Evolutionary conservation across 2,113 vertebrate species (phyloP).

Genomic region (Pterophyllum scalare): DNA sequence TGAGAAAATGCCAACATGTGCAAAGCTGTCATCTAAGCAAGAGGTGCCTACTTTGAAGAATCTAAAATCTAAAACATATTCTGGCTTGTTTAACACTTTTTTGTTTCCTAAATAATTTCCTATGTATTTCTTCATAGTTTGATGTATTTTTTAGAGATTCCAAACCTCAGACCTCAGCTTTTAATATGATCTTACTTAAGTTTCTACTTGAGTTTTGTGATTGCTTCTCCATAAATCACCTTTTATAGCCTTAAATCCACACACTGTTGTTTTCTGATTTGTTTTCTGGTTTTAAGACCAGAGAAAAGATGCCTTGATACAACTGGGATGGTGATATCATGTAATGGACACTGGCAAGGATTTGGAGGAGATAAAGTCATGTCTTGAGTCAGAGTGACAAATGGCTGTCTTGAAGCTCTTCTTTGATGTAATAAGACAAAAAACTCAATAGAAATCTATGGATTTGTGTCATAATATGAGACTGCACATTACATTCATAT

Average conservation of each 20-base stretch:
- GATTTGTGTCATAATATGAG: background rate
- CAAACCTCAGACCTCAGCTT: background rate
- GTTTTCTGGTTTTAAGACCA: background rate
- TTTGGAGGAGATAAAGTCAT: background rate
- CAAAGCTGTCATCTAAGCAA: too few relatives aligned
- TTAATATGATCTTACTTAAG: background rate
- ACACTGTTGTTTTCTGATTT: too few relatives aligned
- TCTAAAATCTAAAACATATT: too few relatives aligned
- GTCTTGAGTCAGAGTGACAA: background rate
- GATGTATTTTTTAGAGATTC: too few relatives aligned
- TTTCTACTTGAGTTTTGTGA: background rate
- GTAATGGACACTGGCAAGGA: background rate
- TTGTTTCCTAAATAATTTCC: too few relatives aligned
- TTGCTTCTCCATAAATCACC: too few relatives aligned
- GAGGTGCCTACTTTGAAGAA: too few relatives aligned
- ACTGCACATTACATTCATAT: background rate
- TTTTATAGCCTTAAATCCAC: too few relatives aligned
- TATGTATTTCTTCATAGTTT: too few relatives aligned
- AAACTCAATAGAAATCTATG: background rate
- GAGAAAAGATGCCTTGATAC: background rate
- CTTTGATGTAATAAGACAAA: background rate
- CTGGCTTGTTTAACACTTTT: too few relatives aligned
- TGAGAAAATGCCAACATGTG: too few relatives aligned
- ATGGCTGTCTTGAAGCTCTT: background rate
- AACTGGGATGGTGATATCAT: background rate